Conservation (phyloP, 2,797 vertebrate genomes). For the Rhinophrynus dorsalis region DNA sequence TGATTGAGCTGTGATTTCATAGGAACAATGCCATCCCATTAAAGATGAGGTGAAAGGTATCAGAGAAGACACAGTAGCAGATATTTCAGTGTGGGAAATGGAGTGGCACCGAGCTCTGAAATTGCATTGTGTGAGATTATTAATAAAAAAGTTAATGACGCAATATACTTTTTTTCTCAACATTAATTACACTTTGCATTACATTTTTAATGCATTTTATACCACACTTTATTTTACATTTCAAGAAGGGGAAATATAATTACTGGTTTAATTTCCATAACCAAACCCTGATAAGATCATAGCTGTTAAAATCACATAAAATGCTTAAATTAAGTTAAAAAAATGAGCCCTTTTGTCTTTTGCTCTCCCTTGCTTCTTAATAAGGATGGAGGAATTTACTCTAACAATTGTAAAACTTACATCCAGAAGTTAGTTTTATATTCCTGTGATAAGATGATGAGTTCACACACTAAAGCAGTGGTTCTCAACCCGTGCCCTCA, state of each 20-base stretch:
- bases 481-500: no score
- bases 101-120: conserved; percentile 69
- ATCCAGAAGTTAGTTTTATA: not conserved
- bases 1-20: conserved; percentile 63
- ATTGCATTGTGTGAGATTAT: conserved; percentile 69
- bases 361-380: conserved; percentile 57
- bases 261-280: conserved; percentile 68
- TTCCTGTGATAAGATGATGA: no score
- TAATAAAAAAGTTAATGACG: conserved; percentile 73
- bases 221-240: conserved; percentile 69
- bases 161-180: conserved; percentile 70
- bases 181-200: conserved; percentile 72
- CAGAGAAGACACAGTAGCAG: conserved; percentile 65
- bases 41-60: conserved; percentile 69
- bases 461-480: no score
- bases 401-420: conserved; percentile 20
- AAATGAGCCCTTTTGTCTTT: conserved; percentile 57
- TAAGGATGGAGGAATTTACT: conserved; percentile 36
- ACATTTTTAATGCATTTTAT: conserved; percentile 68
- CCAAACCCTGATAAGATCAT: conserved; percentile 67
- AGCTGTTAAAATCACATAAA: conserved; percentile 71
- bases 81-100: conserved; percentile 70
- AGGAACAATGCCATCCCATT: conserved; percentile 63
- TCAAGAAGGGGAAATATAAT: conserved; percentile 68
- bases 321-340: conserved; percentile 68